A percentile compares a stretch with the other conserved stretches of the same genome.
phyloP scores from a whole-genome alignment of 2,888 invertebrate species.

The Lasioglossum calceatum region DNA sequence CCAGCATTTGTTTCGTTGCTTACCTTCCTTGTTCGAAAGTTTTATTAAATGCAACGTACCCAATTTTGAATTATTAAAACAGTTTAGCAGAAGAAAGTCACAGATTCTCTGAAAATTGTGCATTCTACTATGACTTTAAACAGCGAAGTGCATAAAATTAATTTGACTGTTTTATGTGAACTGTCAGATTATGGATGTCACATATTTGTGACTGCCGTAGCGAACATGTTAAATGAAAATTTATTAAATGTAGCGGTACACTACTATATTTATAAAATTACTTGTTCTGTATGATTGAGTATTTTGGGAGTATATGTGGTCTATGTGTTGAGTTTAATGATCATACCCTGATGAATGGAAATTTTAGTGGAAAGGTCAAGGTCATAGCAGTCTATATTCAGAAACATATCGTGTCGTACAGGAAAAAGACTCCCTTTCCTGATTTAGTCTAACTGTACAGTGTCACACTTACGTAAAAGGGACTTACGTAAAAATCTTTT shows the following conservation, averaged over 20 bases:
- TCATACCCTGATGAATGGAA: conserved; percentile 9
- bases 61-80: too few species aligned
- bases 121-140: too few species aligned
- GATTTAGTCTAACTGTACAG: not conserved
- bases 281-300: too few species aligned
- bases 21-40: too few species aligned
- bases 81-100: too few species aligned
- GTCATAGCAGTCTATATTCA: conserved; percentile 15
- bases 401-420: conserved; percentile 10
- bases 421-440: not conserved
- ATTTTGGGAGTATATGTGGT: not conserved
- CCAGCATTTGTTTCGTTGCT: too few species aligned
- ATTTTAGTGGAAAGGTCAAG: conserved; percentile 40
- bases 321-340: not conserved
- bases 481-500: not conserved
- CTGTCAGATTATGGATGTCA: too few species aligned
- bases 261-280: not conserved
- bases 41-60: too few species aligned
- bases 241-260: not conserved
- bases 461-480: conserved; percentile 36
- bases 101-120: too few species aligned
- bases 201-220: too few species aligned
- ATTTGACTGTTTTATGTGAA: too few species aligned
- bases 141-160: too few species aligned
- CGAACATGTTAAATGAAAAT: not conserved